A percentile compares a stretch with the other conserved stretches of the same genome.
These are phyloP conservation scores for Tipula lateralis DNA, from an alignment of 2,888 invertebrate genomes.

Conservation along the genomic window DNA sequence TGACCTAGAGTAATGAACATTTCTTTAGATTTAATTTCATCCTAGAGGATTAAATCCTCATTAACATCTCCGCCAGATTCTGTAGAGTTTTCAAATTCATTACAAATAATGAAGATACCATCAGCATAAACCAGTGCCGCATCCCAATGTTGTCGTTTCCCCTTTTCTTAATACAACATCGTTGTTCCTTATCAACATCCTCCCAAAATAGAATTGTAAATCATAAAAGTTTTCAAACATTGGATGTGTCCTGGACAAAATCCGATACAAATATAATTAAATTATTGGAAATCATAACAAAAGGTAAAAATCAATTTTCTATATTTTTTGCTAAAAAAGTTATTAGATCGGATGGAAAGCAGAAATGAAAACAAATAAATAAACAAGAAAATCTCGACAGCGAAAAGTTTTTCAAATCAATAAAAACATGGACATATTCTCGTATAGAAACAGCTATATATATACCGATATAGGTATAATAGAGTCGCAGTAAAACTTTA, in stretches of 20 bases:
- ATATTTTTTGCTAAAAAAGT: neutral
- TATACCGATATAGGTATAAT: neutral
- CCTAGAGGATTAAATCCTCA: no score
- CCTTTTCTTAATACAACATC: no score
- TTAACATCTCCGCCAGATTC: no score
- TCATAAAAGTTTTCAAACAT: neutral
- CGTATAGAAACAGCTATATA: no score
- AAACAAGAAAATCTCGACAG: neutral
- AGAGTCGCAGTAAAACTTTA: neutral
- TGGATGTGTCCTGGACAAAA: neutral
- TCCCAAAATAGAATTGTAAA: neutral
- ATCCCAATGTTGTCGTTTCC: neutral
- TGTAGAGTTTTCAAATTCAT: no score
- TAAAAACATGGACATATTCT: neutral
- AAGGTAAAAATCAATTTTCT: neutral
- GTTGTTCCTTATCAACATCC: neutral
- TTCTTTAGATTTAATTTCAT: no score
- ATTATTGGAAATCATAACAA: neutral
- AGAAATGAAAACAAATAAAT: neutral
- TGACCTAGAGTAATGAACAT: no score
- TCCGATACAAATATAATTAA: neutral
- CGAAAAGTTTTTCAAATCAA: neutral
- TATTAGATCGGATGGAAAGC: neutral
- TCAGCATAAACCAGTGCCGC: no score
- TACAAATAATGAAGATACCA: no score